Base-by-base conservation (phyloP, 2,888 invertebrate species). In the Drosophila peninsularis region DNA sequence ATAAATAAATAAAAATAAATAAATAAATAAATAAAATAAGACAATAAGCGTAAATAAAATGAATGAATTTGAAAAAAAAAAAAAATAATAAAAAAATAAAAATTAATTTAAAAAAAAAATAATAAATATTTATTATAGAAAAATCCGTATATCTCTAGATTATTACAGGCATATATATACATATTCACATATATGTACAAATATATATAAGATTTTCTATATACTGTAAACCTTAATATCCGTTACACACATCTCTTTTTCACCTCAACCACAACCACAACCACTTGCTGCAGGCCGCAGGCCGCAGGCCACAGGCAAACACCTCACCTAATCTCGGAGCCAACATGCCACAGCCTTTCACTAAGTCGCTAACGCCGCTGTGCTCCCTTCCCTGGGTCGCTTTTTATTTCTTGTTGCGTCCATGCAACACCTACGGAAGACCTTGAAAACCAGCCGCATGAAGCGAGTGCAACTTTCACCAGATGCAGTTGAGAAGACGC, bases 361-460 rank as follows among this genome's bases (percentile, higher is more conserved):
- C 36, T 44, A 11, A n/a, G 55, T 24, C 34, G 34, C 19, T 34
- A 34, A 19, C 47, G 21, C 21, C 24, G 36, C 50, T 50, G 34
- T 36, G 36, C 44, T 56, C 36, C 60, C 60, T 32, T 37, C 37
- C 24, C 37, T 44, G 42, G 24, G 42, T 36, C 9, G 19, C 24
- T 24, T 24, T n/a, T 1, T 45, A 5, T 27, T 24, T 45, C 45
- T 27, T 47, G 45, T 24, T 39, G 42, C 34, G 17, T 37, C 44
- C 41, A 19, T 65, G 42, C 62, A 60, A 70, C 69, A 67, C 75
- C 73, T 68, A 66, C 56, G 41, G 53, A 83, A 85, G 89, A 89
- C 85, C 85, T 85, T 85, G 85, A 85, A 84, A 89, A 84, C 63
- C 82, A 87, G 36, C 41, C 19, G 49, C 63, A 57, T 58, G 68